Conservation (phyloP, 1,140 invertebrate genomes). For the Drosophila pallidifrons region DNA sequence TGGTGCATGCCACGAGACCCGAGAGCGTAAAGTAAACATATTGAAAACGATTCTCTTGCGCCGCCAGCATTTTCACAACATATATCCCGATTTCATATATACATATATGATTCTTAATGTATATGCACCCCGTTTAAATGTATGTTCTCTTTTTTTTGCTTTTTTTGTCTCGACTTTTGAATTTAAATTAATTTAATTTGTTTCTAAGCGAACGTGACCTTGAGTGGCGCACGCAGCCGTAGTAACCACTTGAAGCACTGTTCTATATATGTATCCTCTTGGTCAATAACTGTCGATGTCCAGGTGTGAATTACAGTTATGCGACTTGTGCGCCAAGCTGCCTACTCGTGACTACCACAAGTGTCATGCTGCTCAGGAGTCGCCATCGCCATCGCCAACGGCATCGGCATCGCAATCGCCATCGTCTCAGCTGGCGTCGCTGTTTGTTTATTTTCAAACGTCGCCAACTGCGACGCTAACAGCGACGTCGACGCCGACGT, state of each 20-base stretch:
- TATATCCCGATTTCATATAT: slow-evolving; percentile 13
- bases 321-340: slow-evolving; percentile 50
- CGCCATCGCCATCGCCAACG: slow-evolving; percentile 24
- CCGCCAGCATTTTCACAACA: slow-evolving; percentile 57
- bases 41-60: slow-evolving; percentile 77
- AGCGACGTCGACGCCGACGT: slow-evolving; percentile 23
- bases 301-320: slow-evolving; percentile 55
- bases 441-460: slow-evolving; percentile 37
- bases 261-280: slow-evolving; percentile 17
- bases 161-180: too few species aligned
- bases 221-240: slow-evolving; percentile 48
- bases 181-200: slow-evolving; percentile 9
- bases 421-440: slow-evolving; percentile 24
- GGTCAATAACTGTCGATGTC: slow-evolving; percentile 10
- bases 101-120: not conserved
- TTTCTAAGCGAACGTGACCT: slow-evolving; percentile 26
- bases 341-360: slow-evolving; percentile 53
- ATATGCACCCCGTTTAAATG: not conserved
- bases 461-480: slow-evolving; percentile 4
- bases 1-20: slow-evolving; percentile 69
- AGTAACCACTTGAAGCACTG: not conserved
- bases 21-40: slow-evolving; percentile 80
- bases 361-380: slow-evolving; percentile 53
- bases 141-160: not conserved
- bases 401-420: slow-evolving; percentile 1